phyloP scores from a whole-genome alignment of 2,888 invertebrate species.

The Vannuccia rotundouncinata region DNA sequence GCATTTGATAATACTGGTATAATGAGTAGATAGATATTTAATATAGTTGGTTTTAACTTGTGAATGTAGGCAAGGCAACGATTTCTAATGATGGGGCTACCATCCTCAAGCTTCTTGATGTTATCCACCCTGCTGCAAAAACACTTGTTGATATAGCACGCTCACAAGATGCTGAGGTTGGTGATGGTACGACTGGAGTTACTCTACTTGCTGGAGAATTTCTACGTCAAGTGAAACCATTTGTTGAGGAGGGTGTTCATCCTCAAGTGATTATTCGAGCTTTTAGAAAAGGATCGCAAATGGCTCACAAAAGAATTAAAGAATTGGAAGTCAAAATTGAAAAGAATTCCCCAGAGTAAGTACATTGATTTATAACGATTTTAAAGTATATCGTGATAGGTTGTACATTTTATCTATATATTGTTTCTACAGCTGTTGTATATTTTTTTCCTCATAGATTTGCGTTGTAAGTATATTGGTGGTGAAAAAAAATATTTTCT shows the following conservation, averaged over 20 bases:
- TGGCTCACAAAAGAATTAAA: constrained; percentile 55
- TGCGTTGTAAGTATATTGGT: constrained; percentile 1
- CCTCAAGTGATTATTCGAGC: constrained; percentile 85
- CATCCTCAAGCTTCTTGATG: constrained; percentile 91
- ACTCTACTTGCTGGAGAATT: constrained; percentile 90
- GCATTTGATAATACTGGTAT: too few relatives aligned
- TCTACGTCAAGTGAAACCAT: constrained; percentile 84
- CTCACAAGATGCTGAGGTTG: constrained; percentile 77
- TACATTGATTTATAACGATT: too few relatives aligned
- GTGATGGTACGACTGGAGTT: constrained; percentile 96
- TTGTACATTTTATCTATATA: not conserved
- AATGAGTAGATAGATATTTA: too few relatives aligned
- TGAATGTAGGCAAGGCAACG: constrained; percentile 67
- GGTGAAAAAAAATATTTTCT: not conserved
- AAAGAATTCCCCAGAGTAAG: constrained; percentile 51
- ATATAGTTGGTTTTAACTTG: not conserved
- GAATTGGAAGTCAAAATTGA: constrained; percentile 44
- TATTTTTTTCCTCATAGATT: not conserved
- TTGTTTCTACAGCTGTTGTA: not conserved
- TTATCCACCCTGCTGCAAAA: constrained; percentile 95
- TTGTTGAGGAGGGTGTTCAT: constrained; percentile 91
- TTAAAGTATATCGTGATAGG: not conserved
- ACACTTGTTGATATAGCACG: constrained; percentile 96
- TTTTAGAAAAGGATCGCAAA: constrained; percentile 72
- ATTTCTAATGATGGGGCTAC: constrained; percentile 99